A percentile compares a stretch with the other conserved stretches of the same genome.
Conservation (phyloP, 2,888 invertebrate genomes). For the Tanypteryx hageni region DNA sequence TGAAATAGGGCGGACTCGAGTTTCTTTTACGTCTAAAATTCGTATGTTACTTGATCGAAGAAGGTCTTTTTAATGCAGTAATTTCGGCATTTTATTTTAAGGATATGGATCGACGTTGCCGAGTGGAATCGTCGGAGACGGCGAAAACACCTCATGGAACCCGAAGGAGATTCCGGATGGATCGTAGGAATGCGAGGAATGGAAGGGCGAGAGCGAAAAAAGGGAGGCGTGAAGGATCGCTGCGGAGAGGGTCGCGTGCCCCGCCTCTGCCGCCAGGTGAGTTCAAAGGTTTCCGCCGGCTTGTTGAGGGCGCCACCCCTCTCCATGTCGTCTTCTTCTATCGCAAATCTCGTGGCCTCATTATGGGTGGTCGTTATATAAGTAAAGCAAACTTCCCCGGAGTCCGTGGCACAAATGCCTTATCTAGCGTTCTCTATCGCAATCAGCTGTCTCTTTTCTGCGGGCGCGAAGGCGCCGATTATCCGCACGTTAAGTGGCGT, state of each 20-base stretch:
- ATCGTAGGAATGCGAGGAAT: background rate
- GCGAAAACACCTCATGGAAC: no score
- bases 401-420: constrained; percentile 21
- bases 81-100: no score
- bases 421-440: constrained; percentile 14
- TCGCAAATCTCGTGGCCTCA: constrained; percentile 3
- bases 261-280: background rate
- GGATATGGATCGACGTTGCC: no score
- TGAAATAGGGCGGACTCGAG: no score
- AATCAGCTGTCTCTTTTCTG: constrained; percentile 14
- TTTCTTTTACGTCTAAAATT: no score
- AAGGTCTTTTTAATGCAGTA: no score
- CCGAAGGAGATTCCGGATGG: background rate
- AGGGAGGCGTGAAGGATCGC: constrained; percentile 1
- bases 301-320: background rate
- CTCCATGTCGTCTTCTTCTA: background rate
- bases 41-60: no score
- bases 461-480: background rate
- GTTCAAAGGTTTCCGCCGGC: background rate
- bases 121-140: no score
- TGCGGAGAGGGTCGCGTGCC: background rate
- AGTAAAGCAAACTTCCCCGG: background rate
- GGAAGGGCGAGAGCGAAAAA: background rate
- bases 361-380: background rate
- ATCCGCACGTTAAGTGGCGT: background rate